These are phyloP conservation scores for Drosophila anomalata DNA, from an alignment of 2,888 invertebrate genomes.

Conservation along the genomic window DNA sequence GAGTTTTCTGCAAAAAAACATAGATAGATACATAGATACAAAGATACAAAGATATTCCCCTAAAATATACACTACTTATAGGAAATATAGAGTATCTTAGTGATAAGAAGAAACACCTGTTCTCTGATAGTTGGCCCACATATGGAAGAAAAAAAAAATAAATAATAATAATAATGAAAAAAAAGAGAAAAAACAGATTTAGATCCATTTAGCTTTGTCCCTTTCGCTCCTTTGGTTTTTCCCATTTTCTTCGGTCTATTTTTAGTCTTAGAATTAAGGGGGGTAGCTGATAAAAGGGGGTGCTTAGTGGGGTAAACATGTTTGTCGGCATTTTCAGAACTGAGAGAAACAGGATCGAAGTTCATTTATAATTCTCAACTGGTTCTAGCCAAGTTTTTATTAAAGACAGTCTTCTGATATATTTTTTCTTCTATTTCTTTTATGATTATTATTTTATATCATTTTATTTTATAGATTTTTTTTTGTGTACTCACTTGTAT, in stretches of 20 bases:
- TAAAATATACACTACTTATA: no score
- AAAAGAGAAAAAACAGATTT: conserved; percentile 8
- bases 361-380: background rate
- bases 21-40: conserved; percentile 11
- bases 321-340: conserved; percentile 41
- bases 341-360: background rate
- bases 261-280: conserved; percentile 23
- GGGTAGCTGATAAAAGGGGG: conserved; percentile 4
- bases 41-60: background rate
- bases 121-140: conserved; percentile 15
- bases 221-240: conserved; percentile 19
- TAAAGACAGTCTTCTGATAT: no score
- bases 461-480: background rate
- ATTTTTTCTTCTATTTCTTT: background rate
- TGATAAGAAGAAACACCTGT: conserved; percentile 25
- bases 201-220: conserved; percentile 10
- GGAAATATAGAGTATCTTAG: conserved; percentile 1
- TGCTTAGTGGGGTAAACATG: conserved; percentile 22
- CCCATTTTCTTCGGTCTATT: conserved; percentile 32
- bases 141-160: background rate
- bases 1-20: background rate
- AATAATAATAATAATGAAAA: background rate
- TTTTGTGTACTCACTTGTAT: conserved; percentile 32
- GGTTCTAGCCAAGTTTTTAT: background rate
- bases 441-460: no score